Conservation (phyloP, 2,113 vertebrate species). For the Anolis carolinensis region DNA sequence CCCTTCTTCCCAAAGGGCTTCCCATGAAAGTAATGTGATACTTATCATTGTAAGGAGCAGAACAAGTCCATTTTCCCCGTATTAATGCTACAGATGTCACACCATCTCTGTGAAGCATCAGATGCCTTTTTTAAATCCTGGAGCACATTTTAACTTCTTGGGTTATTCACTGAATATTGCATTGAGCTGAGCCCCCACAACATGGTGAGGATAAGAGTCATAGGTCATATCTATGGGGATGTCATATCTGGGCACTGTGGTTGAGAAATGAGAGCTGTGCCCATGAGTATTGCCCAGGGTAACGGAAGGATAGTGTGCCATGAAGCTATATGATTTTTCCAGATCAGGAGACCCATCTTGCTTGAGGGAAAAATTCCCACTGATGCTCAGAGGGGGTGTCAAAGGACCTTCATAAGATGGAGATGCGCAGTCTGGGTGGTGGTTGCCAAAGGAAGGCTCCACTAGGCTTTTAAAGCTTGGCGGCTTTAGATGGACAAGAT, state of each 20-base stretch:
- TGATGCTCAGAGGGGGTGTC: constrained; percentile 93
- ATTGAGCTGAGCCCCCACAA: constrained; percentile 82
- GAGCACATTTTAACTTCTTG: not conserved
- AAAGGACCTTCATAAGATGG: constrained; percentile 93
- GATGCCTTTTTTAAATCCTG: not conserved
- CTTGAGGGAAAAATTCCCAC: constrained; percentile 92
- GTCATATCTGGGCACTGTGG: constrained; percentile 80
- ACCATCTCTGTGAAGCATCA: not conserved
- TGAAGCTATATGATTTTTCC: constrained; percentile 84
- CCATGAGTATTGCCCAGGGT: constrained; percentile 79
- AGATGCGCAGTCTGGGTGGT: constrained; percentile 83
- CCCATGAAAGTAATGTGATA: not conserved
- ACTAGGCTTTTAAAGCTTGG: constrained; percentile 81
- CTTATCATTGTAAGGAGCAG: not conserved
- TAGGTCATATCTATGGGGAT: constrained; percentile 90
- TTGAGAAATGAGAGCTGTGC: constrained; percentile 82
- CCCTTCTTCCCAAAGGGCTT: rapidly evolving
- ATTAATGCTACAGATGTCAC: not conserved
- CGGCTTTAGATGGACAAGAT: constrained; percentile 88
- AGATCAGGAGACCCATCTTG: constrained; percentile 90
- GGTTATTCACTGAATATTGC: constrained; percentile 86
- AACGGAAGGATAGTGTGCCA: constrained; percentile 74
- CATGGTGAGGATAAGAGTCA: constrained; percentile 84
- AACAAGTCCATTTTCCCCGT: not conserved
- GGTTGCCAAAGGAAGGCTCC: constrained; percentile 79